A percentile compares a stretch with the other conserved stretches of the same genome.
Conservation (phyloP, 2,797 vertebrate species). For the Dicrostonyx torquatus region DNA sequence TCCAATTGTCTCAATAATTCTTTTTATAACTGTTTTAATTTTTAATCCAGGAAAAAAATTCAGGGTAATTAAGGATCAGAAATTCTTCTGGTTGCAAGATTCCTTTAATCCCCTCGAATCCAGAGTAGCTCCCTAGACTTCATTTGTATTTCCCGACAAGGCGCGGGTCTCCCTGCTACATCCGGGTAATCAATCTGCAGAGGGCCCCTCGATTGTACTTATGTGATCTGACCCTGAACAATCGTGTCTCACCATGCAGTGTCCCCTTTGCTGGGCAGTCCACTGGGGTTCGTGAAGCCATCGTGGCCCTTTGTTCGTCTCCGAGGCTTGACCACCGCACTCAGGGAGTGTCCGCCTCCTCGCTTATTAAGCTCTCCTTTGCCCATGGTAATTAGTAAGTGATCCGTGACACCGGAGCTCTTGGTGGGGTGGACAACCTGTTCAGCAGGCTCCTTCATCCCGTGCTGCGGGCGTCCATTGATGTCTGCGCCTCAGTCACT, state of each 20-base stretch:
- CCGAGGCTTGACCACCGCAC: too few species aligned
- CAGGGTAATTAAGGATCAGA: conserved; percentile 8
- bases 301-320: fast-evolving
- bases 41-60: conserved; percentile 34
- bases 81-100: background rate
- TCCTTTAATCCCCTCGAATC: background rate
- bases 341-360: too few species aligned
- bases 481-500: fast-evolving
- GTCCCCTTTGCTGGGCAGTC: fast-evolving
- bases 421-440: fast-evolving
- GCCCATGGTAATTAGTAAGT: background rate
- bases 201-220: fast-evolving
- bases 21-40: background rate
- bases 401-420: fast-evolving
- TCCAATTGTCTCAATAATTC: background rate
- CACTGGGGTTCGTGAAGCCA: fast-evolving
- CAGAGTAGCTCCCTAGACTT: background rate
- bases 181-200: background rate
- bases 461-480: fast-evolving
- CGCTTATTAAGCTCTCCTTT: background rate
- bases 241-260: background rate
- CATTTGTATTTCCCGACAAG: background rate
- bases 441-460: too few species aligned
- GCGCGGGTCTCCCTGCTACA: background rate
- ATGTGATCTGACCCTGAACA: background rate